Conservation (phyloP, 2,888 invertebrate genomes). For the Clostera curtula region DNA sequence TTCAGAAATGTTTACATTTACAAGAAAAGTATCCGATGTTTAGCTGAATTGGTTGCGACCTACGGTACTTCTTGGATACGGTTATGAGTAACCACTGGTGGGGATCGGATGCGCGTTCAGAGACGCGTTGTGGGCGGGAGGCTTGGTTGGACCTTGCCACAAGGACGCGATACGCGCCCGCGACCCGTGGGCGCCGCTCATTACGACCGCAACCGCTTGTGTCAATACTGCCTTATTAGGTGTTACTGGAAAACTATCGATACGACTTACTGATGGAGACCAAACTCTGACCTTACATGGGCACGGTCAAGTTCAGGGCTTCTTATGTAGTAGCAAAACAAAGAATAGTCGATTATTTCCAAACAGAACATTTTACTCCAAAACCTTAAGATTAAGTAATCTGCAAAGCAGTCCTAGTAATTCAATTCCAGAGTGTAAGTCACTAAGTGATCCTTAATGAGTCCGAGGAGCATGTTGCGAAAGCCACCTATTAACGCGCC, state of each 20-base stretch:
- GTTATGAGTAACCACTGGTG: conserved; percentile 13
- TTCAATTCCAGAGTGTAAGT: too few relatives aligned
- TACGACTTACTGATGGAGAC: conserved; percentile 6
- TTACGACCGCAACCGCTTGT: conserved; percentile 28
- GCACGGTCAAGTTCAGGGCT: conserved; percentile 10
- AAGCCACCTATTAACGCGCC: conserved; percentile 15
- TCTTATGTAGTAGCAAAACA: too few relatives aligned
- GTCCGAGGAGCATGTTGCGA: conserved; percentile 1
- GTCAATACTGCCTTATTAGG: conserved; percentile 56
- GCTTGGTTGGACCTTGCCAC: conserved; percentile 61
- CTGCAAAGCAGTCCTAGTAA: too few relatives aligned
- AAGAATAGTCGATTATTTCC: too few relatives aligned
- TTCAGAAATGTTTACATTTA: conserved; percentile 3
- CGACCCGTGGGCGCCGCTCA: conserved; percentile 45
- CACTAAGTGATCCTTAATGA: too few relatives aligned
- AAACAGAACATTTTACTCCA: too few relatives aligned
- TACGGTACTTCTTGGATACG: conserved; percentile 13
- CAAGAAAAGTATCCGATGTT: neutral
- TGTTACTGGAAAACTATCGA: conserved; percentile 18
- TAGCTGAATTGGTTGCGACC: conserved; percentile 4
- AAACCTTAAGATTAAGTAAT: too few relatives aligned
- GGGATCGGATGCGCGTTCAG: conserved; percentile 14
- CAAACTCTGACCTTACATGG: neutral
- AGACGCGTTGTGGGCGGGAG: conserved; percentile 48
- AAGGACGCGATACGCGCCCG: conserved; percentile 48